phyloP scores from a whole-genome alignment of 2,797 vertebrate genomes.

The Falco rusticolus region DNA sequence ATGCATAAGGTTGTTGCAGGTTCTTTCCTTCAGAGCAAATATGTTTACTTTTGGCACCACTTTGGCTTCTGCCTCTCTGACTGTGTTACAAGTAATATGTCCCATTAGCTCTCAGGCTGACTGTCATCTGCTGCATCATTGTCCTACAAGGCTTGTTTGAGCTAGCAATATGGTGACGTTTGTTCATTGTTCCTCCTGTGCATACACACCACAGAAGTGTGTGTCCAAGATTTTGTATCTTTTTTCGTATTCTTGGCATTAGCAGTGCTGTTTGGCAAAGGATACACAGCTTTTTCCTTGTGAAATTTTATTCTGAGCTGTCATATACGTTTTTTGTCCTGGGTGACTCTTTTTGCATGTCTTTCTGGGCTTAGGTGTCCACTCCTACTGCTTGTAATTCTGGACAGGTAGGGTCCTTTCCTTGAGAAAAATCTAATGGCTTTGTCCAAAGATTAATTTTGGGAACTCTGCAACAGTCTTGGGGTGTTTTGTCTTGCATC shows the following conservation, averaged over 20 bases:
- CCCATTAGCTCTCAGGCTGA: background rate
- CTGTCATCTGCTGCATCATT: background rate
- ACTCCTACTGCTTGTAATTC: background rate
- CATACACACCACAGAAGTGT: background rate
- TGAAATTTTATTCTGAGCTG: background rate
- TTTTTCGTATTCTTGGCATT: background rate
- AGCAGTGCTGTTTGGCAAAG: background rate
- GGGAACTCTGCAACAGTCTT: background rate
- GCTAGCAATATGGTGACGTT: rapidly evolving
- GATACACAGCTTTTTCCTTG: background rate
- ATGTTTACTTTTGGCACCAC: background rate
- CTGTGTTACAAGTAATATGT: background rate
- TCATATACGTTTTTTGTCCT: background rate
- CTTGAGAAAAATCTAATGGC: background rate
- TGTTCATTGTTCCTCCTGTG: background rate
- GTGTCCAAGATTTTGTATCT: background rate
- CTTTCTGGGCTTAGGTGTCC: background rate
- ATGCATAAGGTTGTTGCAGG: background rate
- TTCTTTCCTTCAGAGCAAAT: background rate
- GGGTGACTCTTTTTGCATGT: background rate
- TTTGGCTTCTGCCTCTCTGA: background rate
- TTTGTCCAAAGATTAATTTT: background rate
- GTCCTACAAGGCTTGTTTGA: background rate
- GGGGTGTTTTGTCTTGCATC: background rate
- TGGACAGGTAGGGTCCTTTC: background rate